Percentiles rank a stretch among this genome's conserved stretches.
Conservation (phyloP, 2,797 vertebrate species). For the Myotis pilosus region DNA sequence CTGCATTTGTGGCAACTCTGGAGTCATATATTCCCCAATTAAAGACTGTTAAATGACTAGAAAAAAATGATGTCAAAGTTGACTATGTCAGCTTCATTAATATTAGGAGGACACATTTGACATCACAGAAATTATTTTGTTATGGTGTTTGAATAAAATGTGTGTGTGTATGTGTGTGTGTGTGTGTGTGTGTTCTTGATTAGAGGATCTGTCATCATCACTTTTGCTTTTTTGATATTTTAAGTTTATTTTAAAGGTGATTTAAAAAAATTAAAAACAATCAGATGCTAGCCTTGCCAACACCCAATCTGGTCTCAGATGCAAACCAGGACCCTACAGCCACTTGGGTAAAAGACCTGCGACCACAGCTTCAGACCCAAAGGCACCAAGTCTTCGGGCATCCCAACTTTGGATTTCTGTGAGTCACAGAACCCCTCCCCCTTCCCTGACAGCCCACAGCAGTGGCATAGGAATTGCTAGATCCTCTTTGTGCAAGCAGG, state of each 20-base stretch:
- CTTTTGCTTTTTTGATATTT: neutral
- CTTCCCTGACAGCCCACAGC: too few relatives aligned
- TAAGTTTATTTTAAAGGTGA: constrained; percentile 76
- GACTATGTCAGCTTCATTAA: neutral
- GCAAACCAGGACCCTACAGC: too few relatives aligned
- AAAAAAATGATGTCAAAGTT: neutral
- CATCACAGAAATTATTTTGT: neutral
- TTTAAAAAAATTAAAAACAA: constrained; percentile 60
- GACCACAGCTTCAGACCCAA: too few relatives aligned
- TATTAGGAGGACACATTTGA: neutral
- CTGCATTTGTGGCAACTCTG: neutral
- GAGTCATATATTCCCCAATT: neutral
- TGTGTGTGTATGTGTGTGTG: neutral
- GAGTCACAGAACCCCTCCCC: too few relatives aligned
- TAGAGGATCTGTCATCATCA: neutral
- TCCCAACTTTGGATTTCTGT: too few relatives aligned
- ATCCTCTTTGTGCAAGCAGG: too few relatives aligned
- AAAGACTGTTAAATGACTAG: neutral
- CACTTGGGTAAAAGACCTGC: too few relatives aligned
- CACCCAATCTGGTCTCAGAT: too few relatives aligned
- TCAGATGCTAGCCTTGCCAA: neutral
- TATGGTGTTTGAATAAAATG: neutral
- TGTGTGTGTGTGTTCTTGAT: neutral
- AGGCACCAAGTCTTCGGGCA: too few relatives aligned
- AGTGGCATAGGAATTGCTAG: too few relatives aligned